A percentile compares a stretch with the other conserved stretches of the same genome.
Evolutionary conservation across 2,797 vertebrate species (phyloP).

Genomic region (Aldrovandia affinis): DNA sequence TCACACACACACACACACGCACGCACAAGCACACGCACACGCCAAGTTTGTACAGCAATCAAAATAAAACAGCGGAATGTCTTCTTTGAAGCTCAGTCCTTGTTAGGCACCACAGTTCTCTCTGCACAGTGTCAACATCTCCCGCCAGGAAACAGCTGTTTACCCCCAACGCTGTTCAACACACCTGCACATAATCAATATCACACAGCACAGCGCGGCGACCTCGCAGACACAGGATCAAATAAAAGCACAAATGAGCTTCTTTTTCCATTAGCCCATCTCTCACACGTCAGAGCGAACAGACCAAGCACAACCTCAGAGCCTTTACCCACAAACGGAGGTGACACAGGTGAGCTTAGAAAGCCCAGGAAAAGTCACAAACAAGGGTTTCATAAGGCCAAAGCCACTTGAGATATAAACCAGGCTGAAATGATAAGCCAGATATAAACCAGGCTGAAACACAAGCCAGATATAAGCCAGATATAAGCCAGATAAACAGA

Average conservation of each 20-base stretch:
- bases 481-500: no score
- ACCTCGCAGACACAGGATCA: no score
- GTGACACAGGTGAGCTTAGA: neutral
- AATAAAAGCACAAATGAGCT: no score
- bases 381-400: neutral
- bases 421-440: neutral
- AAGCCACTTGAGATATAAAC: neutral
- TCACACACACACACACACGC: neutral
- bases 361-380: neutral
- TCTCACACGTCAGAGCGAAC: no score
- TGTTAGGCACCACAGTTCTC: neutral
- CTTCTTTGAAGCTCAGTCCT: neutral
- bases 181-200: neutral
- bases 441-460: no score
- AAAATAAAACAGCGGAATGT: no score
- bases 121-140: neutral
- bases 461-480: no score
- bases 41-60: neutral
- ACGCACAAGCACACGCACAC: neutral
- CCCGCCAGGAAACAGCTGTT: neutral
- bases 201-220: neutral
- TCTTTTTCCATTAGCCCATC: no score
- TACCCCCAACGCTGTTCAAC: neutral
- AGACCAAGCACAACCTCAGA: neutral
- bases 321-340: neutral